These are phyloP conservation scores for Lithophane socia DNA, from an alignment of 2,888 invertebrate genomes.

Conservation along the genomic window DNA sequence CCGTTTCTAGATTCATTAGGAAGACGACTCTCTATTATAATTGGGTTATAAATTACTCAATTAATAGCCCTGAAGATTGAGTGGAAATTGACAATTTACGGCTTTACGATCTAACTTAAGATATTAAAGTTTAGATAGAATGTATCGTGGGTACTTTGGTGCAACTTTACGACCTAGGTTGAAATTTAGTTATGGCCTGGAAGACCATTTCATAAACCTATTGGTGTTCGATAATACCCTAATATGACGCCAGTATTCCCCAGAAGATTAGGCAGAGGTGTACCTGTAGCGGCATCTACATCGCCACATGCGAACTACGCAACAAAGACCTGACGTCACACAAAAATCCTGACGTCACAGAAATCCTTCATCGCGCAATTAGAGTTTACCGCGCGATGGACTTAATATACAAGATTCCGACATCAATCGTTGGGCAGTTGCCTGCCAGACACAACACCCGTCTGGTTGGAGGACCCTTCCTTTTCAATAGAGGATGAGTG, in stretches of 20 bases:
- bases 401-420: no score
- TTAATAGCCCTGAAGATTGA: conserved; percentile 44
- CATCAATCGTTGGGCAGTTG: no score
- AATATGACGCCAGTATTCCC: no score
- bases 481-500: no score
- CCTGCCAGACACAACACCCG: no score
- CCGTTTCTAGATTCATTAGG: conserved; percentile 6
- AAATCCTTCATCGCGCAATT: no score
- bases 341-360: no score
- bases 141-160: neutral
- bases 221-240: neutral
- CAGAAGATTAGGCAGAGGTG: neutral
- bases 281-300: neutral
- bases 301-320: no score
- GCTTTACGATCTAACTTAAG: conserved; percentile 48
- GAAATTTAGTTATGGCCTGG: neutral
- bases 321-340: no score
- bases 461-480: no score
- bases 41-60: conserved; percentile 48
- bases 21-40: conserved; percentile 17
- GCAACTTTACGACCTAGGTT: conserved; percentile 26
- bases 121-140: conserved; percentile 17
- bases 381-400: no score
- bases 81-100: conserved; percentile 45
- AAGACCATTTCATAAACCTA: conserved; percentile 11